phyloP scores from a whole-genome alignment of 1,140 invertebrate genomes.

The Drosophila persimilis region DNA sequence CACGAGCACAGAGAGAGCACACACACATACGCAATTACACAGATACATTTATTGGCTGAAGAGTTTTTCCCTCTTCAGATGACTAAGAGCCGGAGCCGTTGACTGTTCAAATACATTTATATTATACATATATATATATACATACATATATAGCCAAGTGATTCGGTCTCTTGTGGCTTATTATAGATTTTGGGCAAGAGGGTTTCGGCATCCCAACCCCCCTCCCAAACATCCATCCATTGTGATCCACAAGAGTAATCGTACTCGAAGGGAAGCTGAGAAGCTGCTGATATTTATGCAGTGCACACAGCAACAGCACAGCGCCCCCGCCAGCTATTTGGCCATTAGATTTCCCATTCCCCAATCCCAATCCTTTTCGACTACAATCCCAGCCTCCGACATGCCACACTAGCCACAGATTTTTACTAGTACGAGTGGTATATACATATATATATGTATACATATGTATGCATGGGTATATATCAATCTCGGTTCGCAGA shows the following conservation, averaged over 20 bases:
- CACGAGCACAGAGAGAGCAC: conserved; percentile 10
- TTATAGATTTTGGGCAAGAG: conserved; percentile 50
- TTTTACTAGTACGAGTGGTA: no score
- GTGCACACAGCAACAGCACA: background rate
- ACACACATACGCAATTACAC: conserved; percentile 48
- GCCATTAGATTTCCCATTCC: conserved; percentile 12
- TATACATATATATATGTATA: no score
- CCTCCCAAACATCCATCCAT: no score
- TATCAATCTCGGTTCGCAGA: conserved; percentile 32
- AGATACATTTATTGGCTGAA: conserved; percentile 62
- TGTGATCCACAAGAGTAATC: no score
- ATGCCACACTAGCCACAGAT: no score
- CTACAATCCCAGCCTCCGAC: conserved; percentile 4
- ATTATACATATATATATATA: conserved; percentile 2
- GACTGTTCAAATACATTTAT: conserved; percentile 40
- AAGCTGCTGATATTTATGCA: conserved; percentile 40
- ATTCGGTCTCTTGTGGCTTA: conserved; percentile 44
- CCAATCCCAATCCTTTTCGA: conserved; percentile 30
- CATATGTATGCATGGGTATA: conserved; percentile 13
- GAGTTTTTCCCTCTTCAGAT: conserved; percentile 48
- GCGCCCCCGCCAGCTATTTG: conserved; percentile 1
- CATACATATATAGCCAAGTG: conserved; percentile 5
- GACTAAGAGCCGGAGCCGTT: conserved; percentile 63
- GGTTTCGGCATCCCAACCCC: background rate
- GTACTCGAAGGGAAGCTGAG: no score